Conservation (phyloP, 2,113 vertebrate species). For the Psilopogon haemacephalus region DNA sequence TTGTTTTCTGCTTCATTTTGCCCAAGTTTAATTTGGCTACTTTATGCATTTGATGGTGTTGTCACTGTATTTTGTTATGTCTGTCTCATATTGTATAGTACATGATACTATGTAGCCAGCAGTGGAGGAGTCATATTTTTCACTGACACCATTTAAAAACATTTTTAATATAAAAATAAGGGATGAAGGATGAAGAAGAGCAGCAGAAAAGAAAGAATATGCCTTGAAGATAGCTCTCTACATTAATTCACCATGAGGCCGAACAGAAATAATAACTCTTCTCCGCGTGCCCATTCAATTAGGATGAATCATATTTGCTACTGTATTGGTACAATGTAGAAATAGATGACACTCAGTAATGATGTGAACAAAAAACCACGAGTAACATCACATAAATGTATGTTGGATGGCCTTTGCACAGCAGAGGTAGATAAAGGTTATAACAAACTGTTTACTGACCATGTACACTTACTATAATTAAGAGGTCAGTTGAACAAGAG, state of each 20-base stretch:
- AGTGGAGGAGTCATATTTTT: conserved; percentile 41
- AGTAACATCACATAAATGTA: conserved; percentile 38
- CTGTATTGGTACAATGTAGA: conserved; percentile 18
- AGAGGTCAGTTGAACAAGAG: conserved; percentile 68
- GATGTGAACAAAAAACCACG: conserved; percentile 6
- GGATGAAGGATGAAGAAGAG: conserved; percentile 27
- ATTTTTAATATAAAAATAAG: conserved; percentile 5
- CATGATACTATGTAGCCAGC: not conserved
- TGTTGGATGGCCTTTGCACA: conserved; percentile 60
- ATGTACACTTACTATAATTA: conserved; percentile 47
- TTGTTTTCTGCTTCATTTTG: conserved; percentile 51
- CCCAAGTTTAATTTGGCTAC: conserved; percentile 22
- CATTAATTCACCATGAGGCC: conserved; percentile 20
- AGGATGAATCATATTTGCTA: not conserved
- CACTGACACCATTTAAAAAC: conserved; percentile 24
- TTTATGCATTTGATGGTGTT: not conserved
- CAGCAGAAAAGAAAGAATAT: conserved; percentile 17
- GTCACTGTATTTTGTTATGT: not conserved
- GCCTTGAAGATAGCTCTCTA: conserved; percentile 13
- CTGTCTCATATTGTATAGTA: not conserved
- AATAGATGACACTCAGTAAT: not conserved
- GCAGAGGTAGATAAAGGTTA: conserved; percentile 69
- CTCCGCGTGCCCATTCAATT: not conserved
- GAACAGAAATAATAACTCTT: conserved; percentile 38
- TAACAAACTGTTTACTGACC: conserved; percentile 72